phyloP scores from a whole-genome alignment of 1,140 invertebrate species.

The Helicorthomorpha holstii region DNA sequence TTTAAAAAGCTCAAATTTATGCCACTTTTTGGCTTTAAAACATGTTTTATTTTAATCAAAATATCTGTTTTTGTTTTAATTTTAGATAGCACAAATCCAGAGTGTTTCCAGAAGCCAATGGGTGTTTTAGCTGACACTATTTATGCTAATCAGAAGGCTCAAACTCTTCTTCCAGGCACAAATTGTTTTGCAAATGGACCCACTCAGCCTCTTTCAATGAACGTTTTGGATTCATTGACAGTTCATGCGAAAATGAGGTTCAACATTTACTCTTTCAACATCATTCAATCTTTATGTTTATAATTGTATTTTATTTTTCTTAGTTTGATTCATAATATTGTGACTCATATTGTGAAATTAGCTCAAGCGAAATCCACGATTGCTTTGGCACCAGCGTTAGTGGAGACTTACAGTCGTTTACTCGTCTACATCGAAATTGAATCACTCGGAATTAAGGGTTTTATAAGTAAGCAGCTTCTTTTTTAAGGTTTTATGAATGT shows the following conservation, averaged over 20 bases:
- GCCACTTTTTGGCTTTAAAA: too few species aligned
- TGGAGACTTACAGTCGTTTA: conserved; percentile 85
- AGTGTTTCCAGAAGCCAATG: conserved; percentile 52
- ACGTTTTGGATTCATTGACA: conserved; percentile 81
- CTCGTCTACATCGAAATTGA: conserved; percentile 94
- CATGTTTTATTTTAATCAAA: background rate
- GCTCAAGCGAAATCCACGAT: conserved; percentile 68
- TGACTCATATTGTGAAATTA: conserved; percentile 70
- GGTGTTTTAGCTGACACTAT: conserved; percentile 72
- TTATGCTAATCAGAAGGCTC: conserved; percentile 50
- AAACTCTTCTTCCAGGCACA: conserved; percentile 29
- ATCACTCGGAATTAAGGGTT: conserved; percentile 88
- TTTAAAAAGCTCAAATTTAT: too few species aligned
- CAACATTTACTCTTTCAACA: background rate
- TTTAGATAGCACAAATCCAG: conserved; percentile 31
- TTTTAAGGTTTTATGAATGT: too few species aligned
- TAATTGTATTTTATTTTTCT: background rate
- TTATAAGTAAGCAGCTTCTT: conserved; percentile 69
- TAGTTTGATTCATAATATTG: conserved; percentile 80
- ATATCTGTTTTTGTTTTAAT: background rate
- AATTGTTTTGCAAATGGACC: conserved; percentile 36
- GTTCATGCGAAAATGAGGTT: conserved; percentile 88
- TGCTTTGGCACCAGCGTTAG: conserved; percentile 68
- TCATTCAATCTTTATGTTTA: conserved; percentile 4
- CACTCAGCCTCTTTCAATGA: conserved; percentile 75